Base-by-base conservation (phyloP, 2,113 vertebrate genomes). In the Ammodramus savannarum region DNA sequence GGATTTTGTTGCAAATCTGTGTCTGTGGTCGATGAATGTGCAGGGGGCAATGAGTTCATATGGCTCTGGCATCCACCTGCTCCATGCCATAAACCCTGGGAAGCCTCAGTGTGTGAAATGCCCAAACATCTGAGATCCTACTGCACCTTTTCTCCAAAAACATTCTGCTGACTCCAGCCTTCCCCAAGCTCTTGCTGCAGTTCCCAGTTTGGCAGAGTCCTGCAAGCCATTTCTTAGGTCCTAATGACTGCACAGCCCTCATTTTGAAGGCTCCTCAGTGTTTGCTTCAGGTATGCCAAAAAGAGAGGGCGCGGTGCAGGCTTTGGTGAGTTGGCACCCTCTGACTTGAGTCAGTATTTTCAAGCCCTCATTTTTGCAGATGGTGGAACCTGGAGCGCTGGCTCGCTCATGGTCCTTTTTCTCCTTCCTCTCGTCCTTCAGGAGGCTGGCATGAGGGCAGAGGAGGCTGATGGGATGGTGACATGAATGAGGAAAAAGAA, bases 301-400 rank as follows among this genome's bases (percentile, higher is more conserved):
- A 93, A 89, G 52, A 75, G 74, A 95, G 91, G 95, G 93, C 2
- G 93, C 20, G 87, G 93, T 67, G 17, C 69, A 44, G 74, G 38
- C 34, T 88, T 77, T 0, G 7, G 80, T 88, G 69, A 93, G 59
- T 69, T 94, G 93, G 90, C 92, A 94, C 26, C 80, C 62, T 48
- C 62, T 65, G 92, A 85, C 73, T 93, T 94, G 95, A 97, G 94
- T 96, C 95, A 96, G 85, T 81, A 92, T 65, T 95, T 94, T 89
- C 88, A 91, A 93, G 91, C 11, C 34, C 39, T 89, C 54, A 51
- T 7, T 94, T 96, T 93, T 95, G 74, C 75, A 94, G 89, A 94
- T 4, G 0, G 51, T 93, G 32, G 88, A 93, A 93, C 12, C 18
- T 89, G 75, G 73, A 96, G 48, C 31, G 11, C 58, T 87, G 80